A percentile compares a stretch with the other conserved stretches of the same genome.
Conservation (phyloP, 2,888 invertebrate species). For the Endomychus coccineus region DNA sequence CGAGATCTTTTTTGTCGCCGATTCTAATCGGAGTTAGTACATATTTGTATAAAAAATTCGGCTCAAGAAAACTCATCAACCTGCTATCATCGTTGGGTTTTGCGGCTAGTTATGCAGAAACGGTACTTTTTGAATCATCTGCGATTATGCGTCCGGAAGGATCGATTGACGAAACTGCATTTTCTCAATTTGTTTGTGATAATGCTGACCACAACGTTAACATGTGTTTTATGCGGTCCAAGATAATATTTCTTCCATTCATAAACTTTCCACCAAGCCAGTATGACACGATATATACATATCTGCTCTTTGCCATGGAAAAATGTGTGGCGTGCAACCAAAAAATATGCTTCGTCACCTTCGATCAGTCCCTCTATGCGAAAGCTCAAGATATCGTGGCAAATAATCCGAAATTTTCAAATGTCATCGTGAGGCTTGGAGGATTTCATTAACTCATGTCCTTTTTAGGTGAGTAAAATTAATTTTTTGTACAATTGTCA, state of each 20-base stretch:
- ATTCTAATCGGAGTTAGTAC: constrained; percentile 16
- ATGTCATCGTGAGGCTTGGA: too few species aligned
- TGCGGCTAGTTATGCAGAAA: constrained; percentile 24
- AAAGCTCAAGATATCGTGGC: too few species aligned
- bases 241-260: constrained; percentile 12
- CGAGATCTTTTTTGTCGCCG: constrained; percentile 20
- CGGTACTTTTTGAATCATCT: constrained; percentile 21
- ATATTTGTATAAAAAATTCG: constrained; percentile 24
- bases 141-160: constrained; percentile 17
- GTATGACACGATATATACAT: constrained; percentile 24
- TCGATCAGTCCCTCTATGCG: too few species aligned
- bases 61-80: constrained; percentile 21
- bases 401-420: too few species aligned
- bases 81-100: constrained; percentile 21
- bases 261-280: constrained; percentile 18
- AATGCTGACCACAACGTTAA: constrained; percentile 17
- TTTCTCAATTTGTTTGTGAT: constrained; percentile 17
- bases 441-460: too few species aligned
- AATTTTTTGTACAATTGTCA: too few species aligned
- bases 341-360: neutral
- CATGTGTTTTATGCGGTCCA: neutral
- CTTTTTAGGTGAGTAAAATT: too few species aligned
- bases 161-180: constrained; percentile 2
- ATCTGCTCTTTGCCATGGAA: constrained; percentile 16
- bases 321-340: neutral